phyloP scores from a whole-genome alignment of 2,113 vertebrate species.

The Microtus ochrogaster region DNA sequence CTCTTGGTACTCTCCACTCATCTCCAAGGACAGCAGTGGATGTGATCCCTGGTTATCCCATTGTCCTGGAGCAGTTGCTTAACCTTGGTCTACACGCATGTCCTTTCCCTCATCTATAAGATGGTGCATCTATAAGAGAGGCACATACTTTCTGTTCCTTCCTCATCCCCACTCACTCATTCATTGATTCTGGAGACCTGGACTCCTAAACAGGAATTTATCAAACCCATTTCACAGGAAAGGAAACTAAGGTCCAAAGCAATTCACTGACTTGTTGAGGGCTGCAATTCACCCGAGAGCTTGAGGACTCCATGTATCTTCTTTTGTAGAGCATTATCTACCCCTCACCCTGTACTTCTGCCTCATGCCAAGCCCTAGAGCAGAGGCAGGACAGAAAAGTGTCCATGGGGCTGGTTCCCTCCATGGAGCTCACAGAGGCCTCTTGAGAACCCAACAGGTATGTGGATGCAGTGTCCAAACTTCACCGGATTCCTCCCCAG shows the following conservation, averaged over 20 bases:
- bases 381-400: background rate
- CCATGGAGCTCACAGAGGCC: background rate
- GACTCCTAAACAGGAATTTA: background rate
- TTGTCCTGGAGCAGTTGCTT: background rate
- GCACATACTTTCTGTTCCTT: background rate
- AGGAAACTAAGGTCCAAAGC: conserved; percentile 17
- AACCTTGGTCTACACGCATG: background rate
- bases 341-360: background rate
- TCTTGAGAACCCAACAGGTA: background rate
- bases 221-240: conserved; percentile 40
- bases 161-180: background rate
- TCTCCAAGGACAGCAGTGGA: accelerated
- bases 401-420: accelerated
- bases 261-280: background rate
- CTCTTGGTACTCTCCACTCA: background rate
- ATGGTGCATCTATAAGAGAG: background rate
- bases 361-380: no score
- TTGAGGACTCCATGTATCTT: background rate
- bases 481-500: background rate
- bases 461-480: no score
- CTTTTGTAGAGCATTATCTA: background rate
- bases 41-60: background rate
- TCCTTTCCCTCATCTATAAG: background rate
- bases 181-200: background rate
- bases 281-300: background rate